phyloP scores from a whole-genome alignment of 2,888 invertebrate species.

The Ectobius pallidus region DNA sequence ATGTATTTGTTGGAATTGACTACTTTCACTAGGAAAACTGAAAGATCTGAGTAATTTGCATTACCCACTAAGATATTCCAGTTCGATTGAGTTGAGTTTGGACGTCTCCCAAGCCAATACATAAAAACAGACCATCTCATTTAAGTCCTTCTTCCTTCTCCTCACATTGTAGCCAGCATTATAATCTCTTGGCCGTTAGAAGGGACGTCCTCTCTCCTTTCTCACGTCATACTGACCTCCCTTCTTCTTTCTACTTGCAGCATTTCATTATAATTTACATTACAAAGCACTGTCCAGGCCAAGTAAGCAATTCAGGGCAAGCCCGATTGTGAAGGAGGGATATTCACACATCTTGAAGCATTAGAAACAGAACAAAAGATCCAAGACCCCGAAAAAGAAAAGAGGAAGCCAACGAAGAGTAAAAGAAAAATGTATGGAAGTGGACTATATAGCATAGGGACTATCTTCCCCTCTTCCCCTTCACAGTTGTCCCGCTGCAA shows the following conservation, averaged over 20 bases:
- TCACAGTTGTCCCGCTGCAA: too few relatives aligned
- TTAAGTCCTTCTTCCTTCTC: background rate
- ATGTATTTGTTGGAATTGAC: too few relatives aligned
- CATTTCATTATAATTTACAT: slow-evolving; percentile 31
- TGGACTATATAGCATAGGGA: background rate
- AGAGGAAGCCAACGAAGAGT: slow-evolving; percentile 1
- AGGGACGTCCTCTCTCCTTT: background rate
- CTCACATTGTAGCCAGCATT: background rate
- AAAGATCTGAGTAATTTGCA: too few relatives aligned
- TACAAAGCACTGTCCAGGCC: slow-evolving; percentile 26
- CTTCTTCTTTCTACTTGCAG: background rate
- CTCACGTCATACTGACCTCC: slow-evolving; percentile 24
- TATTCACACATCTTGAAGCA: slow-evolving; percentile 25
- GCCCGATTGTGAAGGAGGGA: background rate
- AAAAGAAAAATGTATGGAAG: slow-evolving; percentile 8
- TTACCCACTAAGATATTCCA: too few relatives aligned
- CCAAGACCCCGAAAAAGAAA: slow-evolving; percentile 17
- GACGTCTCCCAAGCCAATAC: too few relatives aligned
- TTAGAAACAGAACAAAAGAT: slow-evolving; percentile 31
- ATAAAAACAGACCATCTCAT: background rate
- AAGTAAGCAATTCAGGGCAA: slow-evolving; percentile 27
- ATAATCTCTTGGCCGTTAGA: slow-evolving; percentile 21
- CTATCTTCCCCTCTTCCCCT: too few relatives aligned
- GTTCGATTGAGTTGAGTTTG: too few relatives aligned
- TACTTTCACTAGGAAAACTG: too few relatives aligned